Evolutionary conservation across 2,888 invertebrate genomes (phyloP).

Genomic region (Cheilosia vernalis): DNA sequence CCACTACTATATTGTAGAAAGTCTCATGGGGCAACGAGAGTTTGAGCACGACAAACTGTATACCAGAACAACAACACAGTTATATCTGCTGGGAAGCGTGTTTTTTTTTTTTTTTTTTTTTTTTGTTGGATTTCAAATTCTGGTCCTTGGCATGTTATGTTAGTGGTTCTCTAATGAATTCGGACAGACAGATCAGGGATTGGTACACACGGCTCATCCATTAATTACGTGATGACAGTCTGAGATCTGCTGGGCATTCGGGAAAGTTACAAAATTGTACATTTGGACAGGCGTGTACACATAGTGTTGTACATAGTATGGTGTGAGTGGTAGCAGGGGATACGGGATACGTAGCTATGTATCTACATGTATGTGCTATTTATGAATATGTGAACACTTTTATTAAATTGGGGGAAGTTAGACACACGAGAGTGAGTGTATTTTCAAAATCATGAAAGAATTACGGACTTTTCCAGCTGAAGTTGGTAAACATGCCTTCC

Average conservation of each 20-base stretch:
- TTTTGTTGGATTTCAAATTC: conserved; percentile 39
- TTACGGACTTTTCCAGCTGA: no score
- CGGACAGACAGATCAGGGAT: conserved; percentile 73
- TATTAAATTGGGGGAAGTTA: no score
- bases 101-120: not conserved
- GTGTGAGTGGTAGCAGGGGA: conserved; percentile 3
- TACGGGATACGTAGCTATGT: not conserved
- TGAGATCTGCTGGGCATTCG: conserved; percentile 71
- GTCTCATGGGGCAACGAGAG: conserved; percentile 14
- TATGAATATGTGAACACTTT: no score
- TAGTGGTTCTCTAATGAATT: conserved; percentile 73
- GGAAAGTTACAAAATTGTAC: conserved; percentile 62
- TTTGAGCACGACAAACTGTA: conserved; percentile 3
- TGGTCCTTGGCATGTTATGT: conserved; percentile 69
- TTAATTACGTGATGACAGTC: conserved; percentile 76
- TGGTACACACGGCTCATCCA: conserved; percentile 76
- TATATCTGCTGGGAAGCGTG: conserved; percentile 10
- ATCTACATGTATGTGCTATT: no score
- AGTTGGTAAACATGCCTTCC: no score
- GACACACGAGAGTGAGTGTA: no score
- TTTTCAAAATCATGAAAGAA: no score
- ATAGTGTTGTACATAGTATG: not conserved
- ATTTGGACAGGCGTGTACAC: conserved; percentile 18
- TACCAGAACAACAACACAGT: conserved; percentile 2
- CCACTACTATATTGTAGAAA: not conserved